Base-by-base conservation (phyloP, 2,113 vertebrate genomes). In the Sialia sialis region DNA sequence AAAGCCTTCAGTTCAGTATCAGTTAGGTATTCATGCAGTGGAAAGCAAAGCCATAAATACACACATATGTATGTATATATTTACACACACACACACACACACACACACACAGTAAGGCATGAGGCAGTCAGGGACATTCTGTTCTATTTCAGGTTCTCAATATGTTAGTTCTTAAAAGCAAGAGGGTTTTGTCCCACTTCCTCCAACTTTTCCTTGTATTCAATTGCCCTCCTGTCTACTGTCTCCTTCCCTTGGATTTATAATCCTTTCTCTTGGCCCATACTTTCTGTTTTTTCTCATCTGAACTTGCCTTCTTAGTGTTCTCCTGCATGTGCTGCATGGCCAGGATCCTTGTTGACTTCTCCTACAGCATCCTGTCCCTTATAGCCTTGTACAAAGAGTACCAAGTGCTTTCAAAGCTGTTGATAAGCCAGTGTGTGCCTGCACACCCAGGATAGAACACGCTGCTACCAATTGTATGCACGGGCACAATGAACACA, bases 71-170 rank as follows among this genome's bases (percentile, higher is more conserved):
- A 51, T 27, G 9, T 9, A 51, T 2, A 56, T 4, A 20, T 7
- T 44, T 58, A 26, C 38, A 22, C 8, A 63, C 6, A 16, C 13
- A 21, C 5, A 20, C 2, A 38, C 1, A 38, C 7, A 30, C 0
- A 32, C 7, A 5, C 10, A 55, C 1, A 43, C 5, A 21, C n/a
- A n/a, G n/a, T n/a, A n/a, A 43, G 23, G 32, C 26, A 25, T 30
- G 38, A 34, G 29, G 13, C 30, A 34, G 6, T 58, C 56, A 29
- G 13, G 7, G 46, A 62, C 6, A n/a, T 58, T 80, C 59, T n/a
- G 36, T n/a, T 77, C 23, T 44, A 26, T n/a, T 78, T n/a, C 29
- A 60, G 2, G 11, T 55, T 44, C 58, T 76, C 39, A 41, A 7
- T 16, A 58, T 16, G 8, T 52, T 82, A 80, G 32, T 29, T 80